Base-by-base conservation (phyloP, 1,140 invertebrate genomes). In the Reticulitermes speratus region DNA sequence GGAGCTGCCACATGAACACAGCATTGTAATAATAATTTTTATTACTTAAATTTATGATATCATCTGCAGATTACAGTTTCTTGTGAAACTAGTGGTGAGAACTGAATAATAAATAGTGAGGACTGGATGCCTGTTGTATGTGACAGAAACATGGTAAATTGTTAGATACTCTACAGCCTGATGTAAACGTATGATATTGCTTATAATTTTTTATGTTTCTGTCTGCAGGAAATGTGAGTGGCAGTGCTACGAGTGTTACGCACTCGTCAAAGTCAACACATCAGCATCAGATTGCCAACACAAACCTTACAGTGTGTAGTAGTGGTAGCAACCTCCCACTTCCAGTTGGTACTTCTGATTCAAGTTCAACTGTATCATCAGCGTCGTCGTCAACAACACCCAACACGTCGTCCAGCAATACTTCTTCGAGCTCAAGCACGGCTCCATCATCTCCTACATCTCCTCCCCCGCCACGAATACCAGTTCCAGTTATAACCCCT, bases 361-460 rank as follows among this genome's bases (percentile, higher is more conserved):
- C 93, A 0, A 91, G 91, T 88, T 93, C 93, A 8, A 93, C 91
- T 14, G 90, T 93, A 23, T 93, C 92, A 44, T 93, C 92, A 12
- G 92, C 93, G 8, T 93, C 92, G 1, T 91, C 92, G 1, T 88
- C 90, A n/a, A 92, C 93, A 5, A 93, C 94, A 86, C 94, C 94
- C 23, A 94, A 94, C 86, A 93, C 93, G 2, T 92, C 93, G 19
- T 93, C 92, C 55, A 94, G 93, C 45, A 94, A 92, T 84, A 94
- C 92, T 44, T 94, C 93, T 8, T 88, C 87, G 23, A 94, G 91
- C 87, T 94, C 94, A 0, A 94, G 94, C 88, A 94, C 93, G 65
- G 92, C 93, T 30, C 94, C 93, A 3, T 91, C 91, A 23, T 92
- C 91, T 32, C 91, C 91, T 12, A 90, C 91, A 30, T 91, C 91